phyloP scores from a whole-genome alignment of 2,888 invertebrate species.

The Eledone cirrhosa region DNA sequence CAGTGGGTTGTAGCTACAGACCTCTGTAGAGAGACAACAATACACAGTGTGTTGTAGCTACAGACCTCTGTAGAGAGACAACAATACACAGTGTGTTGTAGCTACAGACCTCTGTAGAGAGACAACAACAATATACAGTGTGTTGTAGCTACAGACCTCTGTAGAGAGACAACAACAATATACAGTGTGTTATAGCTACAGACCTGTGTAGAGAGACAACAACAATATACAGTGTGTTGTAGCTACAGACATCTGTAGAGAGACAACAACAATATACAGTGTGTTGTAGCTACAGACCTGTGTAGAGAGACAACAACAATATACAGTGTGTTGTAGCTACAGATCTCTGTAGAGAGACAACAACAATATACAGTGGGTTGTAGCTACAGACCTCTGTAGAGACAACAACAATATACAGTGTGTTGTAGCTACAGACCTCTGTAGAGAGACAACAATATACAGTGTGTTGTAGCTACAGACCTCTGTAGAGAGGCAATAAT shows the following conservation, averaged over 20 bases:
- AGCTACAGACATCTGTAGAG: constrained; percentile 50
- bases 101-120: constrained; percentile 49
- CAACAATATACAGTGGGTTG: too few species aligned
- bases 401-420: too few species aligned
- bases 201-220: constrained; percentile 41
- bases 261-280: too few species aligned
- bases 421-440: constrained; percentile 55
- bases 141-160: constrained; percentile 55
- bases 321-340: too few species aligned
- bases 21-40: constrained; percentile 42
- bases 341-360: constrained; percentile 44
- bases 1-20: too few species aligned
- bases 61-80: constrained; percentile 44
- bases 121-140: too few species aligned
- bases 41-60: too few species aligned
- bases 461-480: too few species aligned
- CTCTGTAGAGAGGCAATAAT: constrained; percentile 40
- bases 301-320: constrained; percentile 36
- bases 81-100: too few species aligned
- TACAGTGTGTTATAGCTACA: too few species aligned
- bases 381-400: constrained; percentile 52
- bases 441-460: constrained; percentile 32
- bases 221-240: too few species aligned
- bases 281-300: constrained; percentile 53
- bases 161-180: constrained; percentile 32